phyloP scores from a whole-genome alignment of 2,797 vertebrate genomes.

The Tragopan temminckii region DNA sequence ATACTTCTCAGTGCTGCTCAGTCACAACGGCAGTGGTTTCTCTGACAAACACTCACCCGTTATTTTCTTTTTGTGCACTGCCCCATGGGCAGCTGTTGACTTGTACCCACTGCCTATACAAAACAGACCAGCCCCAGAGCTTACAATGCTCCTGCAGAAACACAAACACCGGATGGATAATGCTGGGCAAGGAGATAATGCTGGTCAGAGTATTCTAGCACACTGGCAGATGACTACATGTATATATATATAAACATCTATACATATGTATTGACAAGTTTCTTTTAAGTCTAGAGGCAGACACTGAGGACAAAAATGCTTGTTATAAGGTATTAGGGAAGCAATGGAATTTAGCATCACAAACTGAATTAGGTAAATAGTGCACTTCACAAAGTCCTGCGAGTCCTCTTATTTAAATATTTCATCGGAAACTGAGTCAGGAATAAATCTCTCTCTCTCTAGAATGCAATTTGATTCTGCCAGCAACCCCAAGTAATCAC shows the following conservation, averaged over 20 bases:
- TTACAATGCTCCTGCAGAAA: not conserved
- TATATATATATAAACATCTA: not conserved
- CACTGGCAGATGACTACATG: not conserved
- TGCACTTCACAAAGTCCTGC: not conserved
- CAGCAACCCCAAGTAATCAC: not conserved
- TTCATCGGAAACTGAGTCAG: not conserved
- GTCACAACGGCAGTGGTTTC: not conserved
- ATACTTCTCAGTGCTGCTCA: not conserved
- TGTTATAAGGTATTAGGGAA: not conserved
- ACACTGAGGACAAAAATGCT: not conserved
- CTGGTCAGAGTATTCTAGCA: not conserved
- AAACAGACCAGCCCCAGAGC: not conserved
- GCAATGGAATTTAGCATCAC: not conserved
- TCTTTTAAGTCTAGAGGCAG: not conserved
- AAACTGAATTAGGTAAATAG: not conserved
- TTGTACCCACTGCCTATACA: not conserved
- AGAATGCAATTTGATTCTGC: not conserved
- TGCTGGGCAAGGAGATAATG: not conserved
- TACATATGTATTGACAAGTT: not conserved
- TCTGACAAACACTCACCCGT: rapidly evolving
- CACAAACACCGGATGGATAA: not conserved
- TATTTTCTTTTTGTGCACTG: slow-evolving; percentile 21
- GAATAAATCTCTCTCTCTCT: not conserved
- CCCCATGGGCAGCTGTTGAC: not conserved
- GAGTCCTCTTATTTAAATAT: not conserved